These are phyloP conservation scores for Diplogasteroides magnus DNA, from an alignment of 1,140 invertebrate species.

Conservation along the genomic window DNA sequence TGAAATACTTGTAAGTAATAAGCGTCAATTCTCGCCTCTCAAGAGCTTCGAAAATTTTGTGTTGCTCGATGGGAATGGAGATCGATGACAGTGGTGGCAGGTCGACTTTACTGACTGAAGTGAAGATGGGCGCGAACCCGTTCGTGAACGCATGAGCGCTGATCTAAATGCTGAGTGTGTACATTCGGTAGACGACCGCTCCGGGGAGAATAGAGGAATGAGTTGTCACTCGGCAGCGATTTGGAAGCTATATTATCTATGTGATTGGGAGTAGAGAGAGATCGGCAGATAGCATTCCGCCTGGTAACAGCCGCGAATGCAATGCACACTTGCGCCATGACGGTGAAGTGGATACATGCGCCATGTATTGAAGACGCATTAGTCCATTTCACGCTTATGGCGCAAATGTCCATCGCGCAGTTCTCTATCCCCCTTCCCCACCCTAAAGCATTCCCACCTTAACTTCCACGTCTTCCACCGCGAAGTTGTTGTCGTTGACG, in stretches of 20 bases:
- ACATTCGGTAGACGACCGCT: too few relatives aligned
- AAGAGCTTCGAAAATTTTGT: too few relatives aligned
- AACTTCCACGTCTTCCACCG: background rate
- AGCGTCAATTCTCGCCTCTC: too few relatives aligned
- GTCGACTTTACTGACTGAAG: background rate
- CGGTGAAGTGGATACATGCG: too few relatives aligned
- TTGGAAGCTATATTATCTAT: too few relatives aligned
- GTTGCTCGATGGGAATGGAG: background rate
- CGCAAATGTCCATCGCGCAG: background rate
- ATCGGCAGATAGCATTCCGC: too few relatives aligned
- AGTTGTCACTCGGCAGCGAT: too few relatives aligned
- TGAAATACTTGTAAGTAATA: background rate
- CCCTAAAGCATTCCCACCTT: background rate
- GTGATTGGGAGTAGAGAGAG: too few relatives aligned
- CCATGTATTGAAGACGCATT: too few relatives aligned
- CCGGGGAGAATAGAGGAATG: background rate
- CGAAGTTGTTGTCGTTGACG: background rate
- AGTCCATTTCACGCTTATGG: too few relatives aligned
- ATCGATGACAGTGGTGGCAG: background rate
- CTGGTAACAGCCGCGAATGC: too few relatives aligned
- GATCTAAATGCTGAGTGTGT: background rate
- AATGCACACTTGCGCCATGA: too few relatives aligned
- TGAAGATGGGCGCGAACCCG: background rate
- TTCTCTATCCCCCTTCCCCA: background rate
- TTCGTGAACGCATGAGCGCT: background rate